These are phyloP conservation scores for Tryphoninae sp. DNA, from an alignment of 2,888 invertebrate species.

Conservation along the genomic window DNA sequence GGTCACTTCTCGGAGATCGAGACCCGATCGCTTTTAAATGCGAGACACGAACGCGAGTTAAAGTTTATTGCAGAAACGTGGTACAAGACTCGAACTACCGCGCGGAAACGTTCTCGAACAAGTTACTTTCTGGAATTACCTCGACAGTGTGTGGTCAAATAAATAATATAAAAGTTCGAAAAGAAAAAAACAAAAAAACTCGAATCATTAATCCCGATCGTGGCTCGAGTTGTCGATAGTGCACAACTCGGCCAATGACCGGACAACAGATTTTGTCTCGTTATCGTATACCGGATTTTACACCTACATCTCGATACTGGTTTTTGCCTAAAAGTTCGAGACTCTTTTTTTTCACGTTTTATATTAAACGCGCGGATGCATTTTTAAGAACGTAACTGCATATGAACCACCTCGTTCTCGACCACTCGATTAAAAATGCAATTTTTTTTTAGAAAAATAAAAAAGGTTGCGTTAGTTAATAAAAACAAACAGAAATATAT, in stretches of 20 bases:
- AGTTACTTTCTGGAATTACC: slow-evolving; percentile 47
- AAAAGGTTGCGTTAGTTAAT: background rate
- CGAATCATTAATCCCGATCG: slow-evolving; percentile 24
- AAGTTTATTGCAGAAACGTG: slow-evolving; percentile 61
- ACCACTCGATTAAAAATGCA: too few species aligned
- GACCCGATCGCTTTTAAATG: slow-evolving; percentile 50
- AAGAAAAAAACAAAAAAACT: slow-evolving; percentile 12
- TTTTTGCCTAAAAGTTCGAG: slow-evolving; percentile 23
- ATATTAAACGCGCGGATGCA: background rate
- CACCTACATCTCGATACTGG: slow-evolving; percentile 30
- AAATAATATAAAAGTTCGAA: background rate
- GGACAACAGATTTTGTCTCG: slow-evolving; percentile 16
- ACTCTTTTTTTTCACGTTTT: background rate
- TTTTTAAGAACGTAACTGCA: background rate
- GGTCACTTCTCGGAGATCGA: slow-evolving; percentile 49
- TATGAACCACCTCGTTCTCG: background rate
- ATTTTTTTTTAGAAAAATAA: too few species aligned
- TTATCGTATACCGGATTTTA: slow-evolving; percentile 38
- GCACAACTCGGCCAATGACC: slow-evolving; percentile 5
- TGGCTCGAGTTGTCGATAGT: slow-evolving; percentile 19
- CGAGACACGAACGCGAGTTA: slow-evolving; percentile 52
- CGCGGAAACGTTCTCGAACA: slow-evolving; percentile 24
- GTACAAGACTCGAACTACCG: slow-evolving; percentile 30
- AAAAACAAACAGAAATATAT: background rate
- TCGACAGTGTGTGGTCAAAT: slow-evolving; percentile 22